A percentile compares a stretch with the other conserved stretches of the same genome.
Conservation (phyloP, 2,113 vertebrate species). For the Ornithorhynchus anatinus region DNA sequence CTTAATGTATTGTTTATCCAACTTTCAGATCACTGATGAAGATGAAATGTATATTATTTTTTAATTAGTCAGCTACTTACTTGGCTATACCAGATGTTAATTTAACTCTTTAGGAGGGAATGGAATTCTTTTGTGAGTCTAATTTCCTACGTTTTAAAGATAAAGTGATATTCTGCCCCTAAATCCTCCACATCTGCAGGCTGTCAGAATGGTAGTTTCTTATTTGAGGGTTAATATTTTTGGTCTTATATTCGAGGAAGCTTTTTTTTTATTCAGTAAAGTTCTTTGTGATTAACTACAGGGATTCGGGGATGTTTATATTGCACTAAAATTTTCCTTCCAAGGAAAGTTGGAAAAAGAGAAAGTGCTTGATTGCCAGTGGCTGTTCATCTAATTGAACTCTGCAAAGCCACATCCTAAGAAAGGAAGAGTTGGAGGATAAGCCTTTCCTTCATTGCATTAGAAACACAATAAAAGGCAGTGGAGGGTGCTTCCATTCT, state of each 20-base stretch:
- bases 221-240: neutral
- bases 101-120: too few relatives aligned
- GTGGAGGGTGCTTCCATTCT: neutral
- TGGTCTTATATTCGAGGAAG: neutral
- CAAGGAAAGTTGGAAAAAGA: conserved; percentile 6
- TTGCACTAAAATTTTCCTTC: conserved; percentile 19
- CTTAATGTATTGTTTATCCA: neutral
- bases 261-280: conserved; percentile 20
- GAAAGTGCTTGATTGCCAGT: neutral
- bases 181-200: neutral
- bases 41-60: neutral
- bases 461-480: neutral
- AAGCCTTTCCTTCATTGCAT: neutral
- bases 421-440: neutral
- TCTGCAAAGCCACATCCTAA: neutral
- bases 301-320: neutral
- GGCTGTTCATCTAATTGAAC: neutral
- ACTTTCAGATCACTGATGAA: neutral
- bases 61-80: neutral
- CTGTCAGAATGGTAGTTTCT: neutral
- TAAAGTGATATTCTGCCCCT: neutral
- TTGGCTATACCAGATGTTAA: too few relatives aligned
- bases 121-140: too few relatives aligned
- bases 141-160: neutral
- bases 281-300: neutral